Percentiles rank a stretch among this genome's conserved stretches.
Evolutionary conservation across 2,113 vertebrate species (phyloP).

Genomic region (Tringa solitaria): DNA sequence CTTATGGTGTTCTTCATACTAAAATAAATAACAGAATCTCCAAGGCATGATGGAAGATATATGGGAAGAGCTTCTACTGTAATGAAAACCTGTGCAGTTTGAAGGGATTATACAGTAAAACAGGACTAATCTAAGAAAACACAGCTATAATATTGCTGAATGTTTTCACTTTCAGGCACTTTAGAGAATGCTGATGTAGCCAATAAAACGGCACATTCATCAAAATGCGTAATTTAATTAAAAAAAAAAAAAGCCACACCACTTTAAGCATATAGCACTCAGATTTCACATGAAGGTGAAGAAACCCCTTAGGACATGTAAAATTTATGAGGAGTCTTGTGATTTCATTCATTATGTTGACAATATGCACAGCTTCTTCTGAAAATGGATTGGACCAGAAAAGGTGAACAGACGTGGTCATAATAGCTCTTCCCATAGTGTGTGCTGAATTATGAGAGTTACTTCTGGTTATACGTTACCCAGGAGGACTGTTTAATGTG

Average conservation of each 20-base stretch:
- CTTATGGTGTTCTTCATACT: background rate
- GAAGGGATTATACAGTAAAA: background rate
- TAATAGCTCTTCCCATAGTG: constrained; percentile 29
- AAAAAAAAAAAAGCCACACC: background rate
- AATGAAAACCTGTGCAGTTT: background rate
- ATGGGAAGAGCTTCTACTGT: background rate
- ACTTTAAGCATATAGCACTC: background rate
- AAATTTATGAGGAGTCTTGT: constrained; percentile 45
- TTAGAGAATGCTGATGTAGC: constrained; percentile 19
- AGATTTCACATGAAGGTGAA: constrained; percentile 50
- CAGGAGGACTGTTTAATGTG: constrained; percentile 47
- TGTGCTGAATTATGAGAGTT: constrained; percentile 54
- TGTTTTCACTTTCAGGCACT: constrained; percentile 46
- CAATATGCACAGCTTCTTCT: constrained; percentile 48
- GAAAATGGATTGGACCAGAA: constrained; percentile 38
- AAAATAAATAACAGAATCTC: background rate
- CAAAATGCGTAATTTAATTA: constrained; percentile 6
- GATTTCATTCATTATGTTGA: constrained; percentile 63
- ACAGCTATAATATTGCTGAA: background rate
- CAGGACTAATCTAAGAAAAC: constrained; percentile 1
- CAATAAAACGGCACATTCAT: constrained; percentile 30
- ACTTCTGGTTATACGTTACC: constrained; percentile 51
- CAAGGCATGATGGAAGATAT: background rate
- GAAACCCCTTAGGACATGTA: constrained; percentile 11
- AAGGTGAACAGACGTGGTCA: constrained; percentile 10